Evolutionary conservation across 2,113 vertebrate species (phyloP).

Genomic region (Elaphurus davidianus): DNA sequence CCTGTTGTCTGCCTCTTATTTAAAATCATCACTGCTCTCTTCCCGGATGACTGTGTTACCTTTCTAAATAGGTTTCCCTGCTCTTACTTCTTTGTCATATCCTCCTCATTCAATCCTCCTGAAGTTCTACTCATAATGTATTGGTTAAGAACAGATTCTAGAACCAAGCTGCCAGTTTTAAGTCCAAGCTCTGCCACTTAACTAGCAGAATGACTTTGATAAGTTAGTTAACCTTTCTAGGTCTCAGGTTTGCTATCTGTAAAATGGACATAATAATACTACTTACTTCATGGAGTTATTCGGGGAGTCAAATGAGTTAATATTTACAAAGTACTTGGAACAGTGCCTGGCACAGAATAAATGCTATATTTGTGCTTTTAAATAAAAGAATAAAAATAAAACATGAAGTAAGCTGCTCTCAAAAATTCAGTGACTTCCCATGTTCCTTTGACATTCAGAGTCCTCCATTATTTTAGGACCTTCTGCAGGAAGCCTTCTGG

Average conservation of each 20-base stretch:
- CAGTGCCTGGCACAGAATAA: neutral
- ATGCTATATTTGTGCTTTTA: conserved; percentile 36
- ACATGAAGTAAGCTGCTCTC: neutral
- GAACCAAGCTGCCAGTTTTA: neutral
- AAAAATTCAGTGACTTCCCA: neutral
- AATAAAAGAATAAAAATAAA: conserved; percentile 28
- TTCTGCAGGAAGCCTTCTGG: neutral
- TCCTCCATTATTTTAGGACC: neutral
- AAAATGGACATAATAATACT: neutral
- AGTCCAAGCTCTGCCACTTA: neutral
- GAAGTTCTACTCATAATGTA: neutral
- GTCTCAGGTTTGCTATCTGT: neutral
- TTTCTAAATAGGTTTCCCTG: conserved; percentile 4
- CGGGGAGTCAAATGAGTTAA: conserved; percentile 32
- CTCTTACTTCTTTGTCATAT: neutral
- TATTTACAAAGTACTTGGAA: conserved; percentile 26
- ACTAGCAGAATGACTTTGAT: neutral
- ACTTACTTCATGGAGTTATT: conserved; percentile 7
- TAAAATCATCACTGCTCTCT: neutral
- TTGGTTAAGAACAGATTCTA: neutral
- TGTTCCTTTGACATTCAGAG: neutral
- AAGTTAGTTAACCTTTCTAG: neutral
- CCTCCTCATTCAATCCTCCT: neutral
- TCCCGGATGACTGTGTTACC: neutral
- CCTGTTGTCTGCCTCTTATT: neutral